These are phyloP conservation scores for Bucco capensis DNA, from an alignment of 2,113 vertebrate species.

Conservation along the genomic window DNA sequence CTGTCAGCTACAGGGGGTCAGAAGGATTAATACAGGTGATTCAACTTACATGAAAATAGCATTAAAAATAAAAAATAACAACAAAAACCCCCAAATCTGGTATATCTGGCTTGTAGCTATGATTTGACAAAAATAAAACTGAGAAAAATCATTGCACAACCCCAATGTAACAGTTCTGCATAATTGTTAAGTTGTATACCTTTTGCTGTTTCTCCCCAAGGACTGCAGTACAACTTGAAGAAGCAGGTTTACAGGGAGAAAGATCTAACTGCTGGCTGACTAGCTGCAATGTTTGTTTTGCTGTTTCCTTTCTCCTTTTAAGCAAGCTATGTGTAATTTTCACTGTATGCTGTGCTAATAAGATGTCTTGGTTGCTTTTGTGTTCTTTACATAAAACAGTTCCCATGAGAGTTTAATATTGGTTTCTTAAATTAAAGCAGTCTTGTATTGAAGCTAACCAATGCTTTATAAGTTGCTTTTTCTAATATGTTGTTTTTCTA, in stretches of 20 bases:
- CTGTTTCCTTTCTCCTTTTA: slow-evolving; percentile 55
- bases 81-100: not conserved
- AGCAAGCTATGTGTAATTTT: slow-evolving; percentile 49
- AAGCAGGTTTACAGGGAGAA: slow-evolving; percentile 22
- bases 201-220: slow-evolving; percentile 23
- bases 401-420: slow-evolving; percentile 20
- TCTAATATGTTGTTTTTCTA: slow-evolving; percentile 28
- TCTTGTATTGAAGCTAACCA: slow-evolving; percentile 31
- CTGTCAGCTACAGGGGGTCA: not conserved
- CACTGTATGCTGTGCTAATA: slow-evolving; percentile 50
- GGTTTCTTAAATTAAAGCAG: slow-evolving; percentile 58
- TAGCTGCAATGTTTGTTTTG: slow-evolving; percentile 37
- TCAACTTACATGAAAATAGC: not conserved
- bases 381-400: too few species aligned
- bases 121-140: not conserved
- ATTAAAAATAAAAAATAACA: not conserved
- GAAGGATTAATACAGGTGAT: not conserved
- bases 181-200: not conserved
- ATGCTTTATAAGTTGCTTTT: slow-evolving; percentile 40
- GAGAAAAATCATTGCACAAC: not conserved
- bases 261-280: slow-evolving; percentile 32
- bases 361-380: slow-evolving; percentile 41
- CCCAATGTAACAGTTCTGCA: not conserved
- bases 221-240: not conserved
- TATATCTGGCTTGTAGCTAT: not conserved